Evolutionary conservation across 2,888 invertebrate genomes (phyloP).

Genomic region (Ichneumoninae sp.): DNA sequence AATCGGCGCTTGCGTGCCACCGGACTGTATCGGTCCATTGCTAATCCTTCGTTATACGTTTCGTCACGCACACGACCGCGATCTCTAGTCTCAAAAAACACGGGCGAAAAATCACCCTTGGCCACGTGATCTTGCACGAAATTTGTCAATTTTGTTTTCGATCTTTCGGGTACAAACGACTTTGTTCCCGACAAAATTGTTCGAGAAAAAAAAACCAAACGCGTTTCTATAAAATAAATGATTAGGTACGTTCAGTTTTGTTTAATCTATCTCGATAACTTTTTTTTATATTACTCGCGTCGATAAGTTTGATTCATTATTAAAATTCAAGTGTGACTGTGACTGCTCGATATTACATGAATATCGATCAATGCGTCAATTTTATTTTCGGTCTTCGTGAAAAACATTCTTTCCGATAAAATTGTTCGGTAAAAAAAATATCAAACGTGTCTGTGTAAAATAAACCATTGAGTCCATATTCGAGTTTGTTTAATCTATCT

Average conservation of each 20-base stretch:
- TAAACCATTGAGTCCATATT: no score
- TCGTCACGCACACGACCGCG: constrained; percentile 54
- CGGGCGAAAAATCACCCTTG: constrained; percentile 21
- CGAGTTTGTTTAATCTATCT: no score
- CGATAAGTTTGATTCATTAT: background rate
- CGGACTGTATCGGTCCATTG: constrained; percentile 48
- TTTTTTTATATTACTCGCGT: no score
- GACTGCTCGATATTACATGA: background rate
- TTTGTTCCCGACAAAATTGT: background rate
- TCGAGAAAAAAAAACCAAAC: background rate
- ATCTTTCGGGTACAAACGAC: background rate
- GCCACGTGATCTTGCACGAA: constrained; percentile 14
- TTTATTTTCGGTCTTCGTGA: background rate
- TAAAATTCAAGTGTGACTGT: background rate
- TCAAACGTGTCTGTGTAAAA: background rate
- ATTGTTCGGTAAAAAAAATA: background rate
- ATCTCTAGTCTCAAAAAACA: constrained; percentile 6
- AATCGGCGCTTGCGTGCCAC: constrained; percentile 55
- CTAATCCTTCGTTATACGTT: constrained; percentile 63
- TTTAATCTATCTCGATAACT: no score
- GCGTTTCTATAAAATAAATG: background rate
- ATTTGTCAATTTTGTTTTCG: background rate
- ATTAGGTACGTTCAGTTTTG: no score
- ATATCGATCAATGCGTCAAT: background rate
- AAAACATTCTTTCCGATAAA: background rate